Percentiles rank a stretch among this genome's conserved stretches.
phyloP scores from a whole-genome alignment of 2,113 vertebrate genomes.

The Clarias macrocephalus region DNA sequence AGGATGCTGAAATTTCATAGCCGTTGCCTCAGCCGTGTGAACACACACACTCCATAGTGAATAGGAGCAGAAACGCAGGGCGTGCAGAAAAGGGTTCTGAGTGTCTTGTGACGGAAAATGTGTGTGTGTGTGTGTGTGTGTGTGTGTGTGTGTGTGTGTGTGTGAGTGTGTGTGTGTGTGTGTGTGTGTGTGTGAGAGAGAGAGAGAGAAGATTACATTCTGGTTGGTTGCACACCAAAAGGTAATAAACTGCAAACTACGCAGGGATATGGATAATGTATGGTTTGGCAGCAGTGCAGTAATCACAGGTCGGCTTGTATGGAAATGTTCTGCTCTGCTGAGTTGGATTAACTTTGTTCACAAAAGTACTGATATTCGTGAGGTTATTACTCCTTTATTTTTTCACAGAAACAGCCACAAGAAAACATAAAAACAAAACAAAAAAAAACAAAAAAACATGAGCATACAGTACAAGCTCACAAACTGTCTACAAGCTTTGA shows the following conservation, averaged over 20 bases:
- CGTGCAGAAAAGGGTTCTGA: conserved; percentile 29
- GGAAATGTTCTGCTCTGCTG: background rate
- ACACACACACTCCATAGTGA: conserved; percentile 27
- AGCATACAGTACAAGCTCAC: background rate
- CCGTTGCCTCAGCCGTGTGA: conserved; percentile 41
- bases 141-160: background rate
- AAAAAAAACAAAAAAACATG: too few relatives aligned
- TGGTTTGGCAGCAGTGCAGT: conserved; percentile 14
- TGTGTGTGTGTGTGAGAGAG: background rate
- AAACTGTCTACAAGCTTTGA: too few relatives aligned
- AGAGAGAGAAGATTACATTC: conserved; percentile 2
- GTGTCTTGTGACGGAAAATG: background rate
- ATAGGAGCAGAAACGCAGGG: conserved; percentile 5
- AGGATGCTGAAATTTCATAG: conserved; percentile 45
- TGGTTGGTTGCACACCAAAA: conserved; percentile 37
- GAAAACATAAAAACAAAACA: background rate
- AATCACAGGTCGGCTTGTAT: conserved; percentile 5
- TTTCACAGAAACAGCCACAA: background rate
- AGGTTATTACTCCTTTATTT: too few relatives aligned
- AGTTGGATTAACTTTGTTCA: background rate
- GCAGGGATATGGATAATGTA: conserved; percentile 14
- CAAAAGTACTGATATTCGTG: background rate
- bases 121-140: background rate
- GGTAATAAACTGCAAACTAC: conserved; percentile 4
- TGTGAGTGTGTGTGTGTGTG: too few relatives aligned